A percentile compares a stretch with the other conserved stretches of the same genome.
Evolutionary conservation across 2,113 vertebrate genomes (phyloP).

Genomic region (Turdus rufiventris): DNA sequence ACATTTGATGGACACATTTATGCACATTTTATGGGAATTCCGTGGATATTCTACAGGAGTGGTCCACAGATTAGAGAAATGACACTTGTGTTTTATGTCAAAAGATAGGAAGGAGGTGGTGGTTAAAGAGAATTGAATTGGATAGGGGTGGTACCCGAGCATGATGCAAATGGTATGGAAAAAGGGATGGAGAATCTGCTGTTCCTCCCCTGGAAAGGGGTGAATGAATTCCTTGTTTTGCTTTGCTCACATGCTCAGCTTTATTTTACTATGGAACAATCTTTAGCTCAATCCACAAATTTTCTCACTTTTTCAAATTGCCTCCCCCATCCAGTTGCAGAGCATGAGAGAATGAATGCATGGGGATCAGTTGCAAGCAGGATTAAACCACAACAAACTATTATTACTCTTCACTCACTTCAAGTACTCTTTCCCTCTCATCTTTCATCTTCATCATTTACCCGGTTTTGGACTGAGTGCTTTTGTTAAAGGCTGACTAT

Average conservation of each 20-base stretch:
- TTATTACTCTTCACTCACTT: background rate
- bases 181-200: background rate
- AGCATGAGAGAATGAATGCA: background rate
- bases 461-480: background rate
- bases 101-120: background rate
- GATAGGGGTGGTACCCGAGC: background rate
- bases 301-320: background rate
- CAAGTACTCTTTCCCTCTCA: background rate
- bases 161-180: background rate
- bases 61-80: background rate
- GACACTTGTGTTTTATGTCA: background rate
- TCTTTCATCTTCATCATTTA: background rate
- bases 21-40: background rate
- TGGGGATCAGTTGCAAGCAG: background rate
- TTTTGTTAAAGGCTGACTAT: conserved; percentile 27
- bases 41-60: background rate
- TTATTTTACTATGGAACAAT: background rate
- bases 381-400: background rate
- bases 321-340: background rate
- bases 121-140: background rate
- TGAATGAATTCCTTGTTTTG: background rate
- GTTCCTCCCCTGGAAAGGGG: background rate
- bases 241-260: background rate
- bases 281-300: background rate
- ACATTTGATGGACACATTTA: background rate